Evolutionary conservation across 2,888 invertebrate species (phyloP).

Genomic region (Protophormia terraenovae): DNA sequence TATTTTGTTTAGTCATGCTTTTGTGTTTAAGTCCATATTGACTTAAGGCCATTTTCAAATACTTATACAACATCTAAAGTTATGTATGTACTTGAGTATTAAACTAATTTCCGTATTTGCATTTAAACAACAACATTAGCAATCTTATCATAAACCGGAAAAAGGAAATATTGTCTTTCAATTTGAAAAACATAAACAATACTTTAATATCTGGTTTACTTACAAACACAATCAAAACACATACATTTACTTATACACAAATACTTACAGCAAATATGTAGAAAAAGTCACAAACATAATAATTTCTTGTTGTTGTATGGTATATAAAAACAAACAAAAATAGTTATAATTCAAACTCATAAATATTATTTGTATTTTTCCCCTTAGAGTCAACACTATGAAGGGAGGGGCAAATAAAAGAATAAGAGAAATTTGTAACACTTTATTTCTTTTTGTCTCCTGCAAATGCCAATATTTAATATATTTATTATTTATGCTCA

Average conservation of each 20-base stretch:
- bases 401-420: background rate
- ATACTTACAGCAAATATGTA: background rate
- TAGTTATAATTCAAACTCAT: background rate
- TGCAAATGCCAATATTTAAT: background rate
- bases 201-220: background rate
- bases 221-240: background rate
- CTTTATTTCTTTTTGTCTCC: background rate
- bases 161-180: constrained; percentile 23
- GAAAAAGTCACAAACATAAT: background rate
- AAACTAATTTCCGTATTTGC: constrained; percentile 21
- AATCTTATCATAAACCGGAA: background rate
- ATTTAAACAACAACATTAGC: background rate
- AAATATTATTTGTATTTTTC: background rate
- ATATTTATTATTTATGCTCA: background rate
- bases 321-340: background rate
- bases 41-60: background rate
- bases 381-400: no score
- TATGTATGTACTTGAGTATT: background rate
- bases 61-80: background rate
- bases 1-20: background rate
- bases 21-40: background rate
- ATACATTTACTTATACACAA: background rate
- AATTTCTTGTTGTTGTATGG: background rate
- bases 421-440: background rate
- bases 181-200: constrained; percentile 18